phyloP scores from a whole-genome alignment of 1,140 invertebrate genomes.

The Mactra quadrangularis region DNA sequence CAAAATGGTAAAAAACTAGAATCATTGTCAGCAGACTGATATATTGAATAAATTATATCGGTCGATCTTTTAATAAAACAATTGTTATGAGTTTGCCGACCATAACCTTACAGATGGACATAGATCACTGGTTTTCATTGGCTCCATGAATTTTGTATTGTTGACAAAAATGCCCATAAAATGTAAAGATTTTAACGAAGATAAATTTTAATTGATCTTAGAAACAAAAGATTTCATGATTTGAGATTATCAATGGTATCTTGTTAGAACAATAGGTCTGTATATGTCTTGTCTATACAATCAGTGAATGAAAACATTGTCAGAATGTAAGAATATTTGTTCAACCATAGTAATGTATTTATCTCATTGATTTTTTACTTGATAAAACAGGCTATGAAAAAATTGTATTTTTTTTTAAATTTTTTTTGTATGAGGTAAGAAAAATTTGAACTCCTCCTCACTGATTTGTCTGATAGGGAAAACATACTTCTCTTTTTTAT shows the following conservation, averaged over 20 bases:
- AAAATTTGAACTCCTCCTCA: too few relatives aligned
- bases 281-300: conserved; percentile 20
- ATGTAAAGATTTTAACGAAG: conserved; percentile 9
- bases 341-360: conserved; percentile 20
- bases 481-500: too few relatives aligned
- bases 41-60: too few relatives aligned
- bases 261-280: conserved; percentile 24
- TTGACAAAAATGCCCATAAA: conserved; percentile 33
- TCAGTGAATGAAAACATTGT: conserved; percentile 22
- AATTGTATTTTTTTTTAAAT: too few relatives aligned
- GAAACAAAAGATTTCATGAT: conserved; percentile 42
- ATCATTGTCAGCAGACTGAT: too few relatives aligned
- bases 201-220: conserved; percentile 48
- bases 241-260: conserved; percentile 35
- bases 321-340: conserved; percentile 3
- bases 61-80: neutral
- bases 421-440: too few relatives aligned
- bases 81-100: conserved; percentile 21
- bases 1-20: too few relatives aligned
- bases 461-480: too few relatives aligned
- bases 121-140: conserved; percentile 13
- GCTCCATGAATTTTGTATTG: conserved; percentile 2
- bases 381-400: too few relatives aligned
- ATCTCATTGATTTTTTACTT: too few relatives aligned
- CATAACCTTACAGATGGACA: conserved; percentile 14